A percentile compares a stretch with the other conserved stretches of the same genome.
Conservation (phyloP, 2,888 invertebrate species). For the Cheiracanthium punctorium region DNA sequence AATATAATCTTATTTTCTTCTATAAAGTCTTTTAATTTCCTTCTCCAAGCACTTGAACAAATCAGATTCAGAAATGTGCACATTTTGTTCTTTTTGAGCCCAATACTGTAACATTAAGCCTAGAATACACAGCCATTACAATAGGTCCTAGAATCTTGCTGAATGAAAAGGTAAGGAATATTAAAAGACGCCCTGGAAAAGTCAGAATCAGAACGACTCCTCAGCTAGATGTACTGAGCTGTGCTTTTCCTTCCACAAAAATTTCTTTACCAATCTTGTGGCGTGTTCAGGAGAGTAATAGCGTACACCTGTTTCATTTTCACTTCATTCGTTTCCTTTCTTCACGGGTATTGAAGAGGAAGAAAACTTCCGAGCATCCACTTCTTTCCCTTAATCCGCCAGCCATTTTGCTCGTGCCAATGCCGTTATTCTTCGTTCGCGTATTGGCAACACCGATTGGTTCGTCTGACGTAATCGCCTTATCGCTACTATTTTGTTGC, state of each 20-base stretch:
- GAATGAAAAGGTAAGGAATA: conserved; percentile 15
- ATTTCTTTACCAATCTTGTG: conserved; percentile 21
- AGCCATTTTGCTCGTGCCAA: conserved; percentile 42
- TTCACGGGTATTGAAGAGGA: conserved; percentile 45
- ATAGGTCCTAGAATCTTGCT: neutral
- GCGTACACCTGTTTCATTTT: conserved; percentile 65
- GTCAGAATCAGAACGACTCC: neutral
- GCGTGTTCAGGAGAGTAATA: conserved; percentile 43
- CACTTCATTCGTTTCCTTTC: conserved; percentile 62
- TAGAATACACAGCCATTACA: no score
- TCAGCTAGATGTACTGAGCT: neutral
- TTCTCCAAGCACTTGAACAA: no score
- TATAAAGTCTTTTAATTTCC: no score
- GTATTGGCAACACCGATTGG: conserved; percentile 62
- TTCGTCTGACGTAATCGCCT: conserved; percentile 60
- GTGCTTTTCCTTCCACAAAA: neutral
- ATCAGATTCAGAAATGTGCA: no score
- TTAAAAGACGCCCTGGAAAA: conserved; percentile 11
- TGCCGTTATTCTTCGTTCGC: conserved; percentile 46
- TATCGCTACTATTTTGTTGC: conserved; percentile 46
- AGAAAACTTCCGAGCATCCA: conserved; percentile 23
- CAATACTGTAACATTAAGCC: no score
- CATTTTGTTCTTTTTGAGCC: no score
- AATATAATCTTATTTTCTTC: no score
- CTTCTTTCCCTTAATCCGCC: conserved; percentile 45